Percentiles rank a stretch among this genome's conserved stretches.
phyloP scores from a whole-genome alignment of 2,888 invertebrate genomes.

The Synergus japonicus region DNA sequence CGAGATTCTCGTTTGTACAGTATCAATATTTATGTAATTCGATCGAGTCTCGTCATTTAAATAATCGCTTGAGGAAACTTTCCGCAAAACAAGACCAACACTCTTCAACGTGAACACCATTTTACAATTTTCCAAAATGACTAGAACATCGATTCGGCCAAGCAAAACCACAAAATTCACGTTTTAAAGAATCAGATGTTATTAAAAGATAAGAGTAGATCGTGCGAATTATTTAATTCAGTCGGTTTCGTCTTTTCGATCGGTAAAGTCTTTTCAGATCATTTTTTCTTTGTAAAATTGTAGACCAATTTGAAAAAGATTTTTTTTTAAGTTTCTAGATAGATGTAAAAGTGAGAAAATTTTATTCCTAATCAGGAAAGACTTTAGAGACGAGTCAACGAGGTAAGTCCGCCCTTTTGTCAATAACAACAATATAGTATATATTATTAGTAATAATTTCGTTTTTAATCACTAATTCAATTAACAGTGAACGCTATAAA shows the following conservation, averaged over 20 bases:
- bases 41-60: background rate
- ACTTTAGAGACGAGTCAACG: background rate
- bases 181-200: background rate
- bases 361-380: background rate
- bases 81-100: background rate
- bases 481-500: slow-evolving; percentile 62
- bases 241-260: background rate
- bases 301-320: background rate
- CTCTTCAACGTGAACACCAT: background rate
- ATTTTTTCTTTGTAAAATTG: background rate
- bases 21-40: background rate
- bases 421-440: slow-evolving; percentile 35
- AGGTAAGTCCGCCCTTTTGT: background rate
- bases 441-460: slow-evolving; percentile 50
- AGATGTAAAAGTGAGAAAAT: background rate
- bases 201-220: background rate
- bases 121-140: slow-evolving; percentile 29
- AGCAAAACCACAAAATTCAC: slow-evolving; percentile 7
- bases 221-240: background rate
- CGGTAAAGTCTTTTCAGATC: background rate
- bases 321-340: background rate
- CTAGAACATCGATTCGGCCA: slow-evolving; percentile 16
- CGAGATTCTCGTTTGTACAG: background rate
- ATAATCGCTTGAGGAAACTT: background rate
- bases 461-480: slow-evolving; percentile 45